These are phyloP conservation scores for Eulimnadia texana DNA, from an alignment of 1,140 invertebrate genomes.

Conservation along the genomic window DNA sequence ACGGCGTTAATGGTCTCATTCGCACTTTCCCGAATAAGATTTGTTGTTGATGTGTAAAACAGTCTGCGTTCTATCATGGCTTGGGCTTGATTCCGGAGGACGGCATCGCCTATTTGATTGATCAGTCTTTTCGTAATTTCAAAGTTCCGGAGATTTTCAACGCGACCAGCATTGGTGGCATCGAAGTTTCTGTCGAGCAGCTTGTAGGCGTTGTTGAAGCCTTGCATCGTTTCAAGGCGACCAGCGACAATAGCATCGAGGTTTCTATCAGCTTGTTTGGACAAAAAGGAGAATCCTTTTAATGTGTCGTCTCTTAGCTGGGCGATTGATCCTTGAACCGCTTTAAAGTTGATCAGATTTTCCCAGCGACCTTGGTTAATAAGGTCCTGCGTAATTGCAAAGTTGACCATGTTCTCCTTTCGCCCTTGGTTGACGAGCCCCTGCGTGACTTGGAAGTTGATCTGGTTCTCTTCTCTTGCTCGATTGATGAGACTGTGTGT, in stretches of 20 bases:
- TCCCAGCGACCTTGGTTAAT: neutral
- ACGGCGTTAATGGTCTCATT: neutral
- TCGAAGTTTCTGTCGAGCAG: neutral
- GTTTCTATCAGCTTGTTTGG: neutral
- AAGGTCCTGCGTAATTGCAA: neutral
- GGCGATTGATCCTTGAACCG: neutral
- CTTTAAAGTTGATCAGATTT: neutral
- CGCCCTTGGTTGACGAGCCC: neutral
- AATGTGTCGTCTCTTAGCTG: neutral
- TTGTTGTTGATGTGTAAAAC: neutral
- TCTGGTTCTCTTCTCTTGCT: neutral
- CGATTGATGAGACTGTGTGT: neutral
- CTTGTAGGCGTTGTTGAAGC: neutral
- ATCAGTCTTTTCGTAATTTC: neutral
- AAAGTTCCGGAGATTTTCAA: neutral
- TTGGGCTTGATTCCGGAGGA: neutral
- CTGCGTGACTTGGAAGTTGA: neutral
- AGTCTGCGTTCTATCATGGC: neutral
- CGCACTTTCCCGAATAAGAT: neutral
- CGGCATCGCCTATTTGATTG: neutral
- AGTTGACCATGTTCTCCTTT: neutral
- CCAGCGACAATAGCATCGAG: neutral
- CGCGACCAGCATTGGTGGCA: neutral
- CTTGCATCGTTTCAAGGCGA: neutral
- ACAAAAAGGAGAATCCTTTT: neutral